These are phyloP conservation scores for Drosophila eohydei DNA, from an alignment of 2,888 invertebrate genomes.

Conservation along the genomic window DNA sequence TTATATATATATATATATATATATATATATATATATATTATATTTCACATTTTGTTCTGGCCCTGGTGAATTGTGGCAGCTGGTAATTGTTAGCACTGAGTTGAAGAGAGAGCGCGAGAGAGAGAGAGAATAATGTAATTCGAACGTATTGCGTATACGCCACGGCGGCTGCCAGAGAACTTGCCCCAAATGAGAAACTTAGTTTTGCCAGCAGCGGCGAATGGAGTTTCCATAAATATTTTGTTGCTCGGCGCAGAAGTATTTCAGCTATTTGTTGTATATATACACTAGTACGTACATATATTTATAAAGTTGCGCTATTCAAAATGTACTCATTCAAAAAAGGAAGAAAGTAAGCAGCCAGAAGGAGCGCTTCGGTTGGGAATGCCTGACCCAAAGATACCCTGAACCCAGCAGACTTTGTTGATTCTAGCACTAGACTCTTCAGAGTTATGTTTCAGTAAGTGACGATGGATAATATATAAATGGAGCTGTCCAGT, in stretches of 20 bases:
- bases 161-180: slow-evolving; percentile 9
- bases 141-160: slow-evolving; percentile 49
- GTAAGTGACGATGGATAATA: not conserved
- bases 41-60: slow-evolving; percentile 13
- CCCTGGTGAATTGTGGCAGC: slow-evolving; percentile 58
- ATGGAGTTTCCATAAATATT: slow-evolving; percentile 39
- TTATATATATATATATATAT: not conserved
- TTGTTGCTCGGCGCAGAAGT: slow-evolving; percentile 38
- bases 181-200: slow-evolving; percentile 45
- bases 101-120: slow-evolving; percentile 9
- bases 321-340: slow-evolving; percentile 40
- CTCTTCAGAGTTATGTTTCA: too few relatives aligned
- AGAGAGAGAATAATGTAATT: not conserved
- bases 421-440: too few relatives aligned
- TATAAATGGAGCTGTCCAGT: not conserved
- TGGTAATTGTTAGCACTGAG: slow-evolving; percentile 67
- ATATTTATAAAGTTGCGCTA: slow-evolving; percentile 57
- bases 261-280: slow-evolving; percentile 44
- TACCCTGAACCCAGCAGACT: not conserved
- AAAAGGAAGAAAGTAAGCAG: not conserved
- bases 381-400: not conserved
- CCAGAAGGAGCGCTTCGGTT: not conserved
- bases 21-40: slow-evolving; percentile 2
- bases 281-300: slow-evolving; percentile 6
- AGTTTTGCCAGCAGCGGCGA: slow-evolving; percentile 25